Percentiles rank a stretch among this genome's conserved stretches.
Evolutionary conservation across 2,113 vertebrate species (phyloP).

Genomic region (Thalassarche chlororhynchos): DNA sequence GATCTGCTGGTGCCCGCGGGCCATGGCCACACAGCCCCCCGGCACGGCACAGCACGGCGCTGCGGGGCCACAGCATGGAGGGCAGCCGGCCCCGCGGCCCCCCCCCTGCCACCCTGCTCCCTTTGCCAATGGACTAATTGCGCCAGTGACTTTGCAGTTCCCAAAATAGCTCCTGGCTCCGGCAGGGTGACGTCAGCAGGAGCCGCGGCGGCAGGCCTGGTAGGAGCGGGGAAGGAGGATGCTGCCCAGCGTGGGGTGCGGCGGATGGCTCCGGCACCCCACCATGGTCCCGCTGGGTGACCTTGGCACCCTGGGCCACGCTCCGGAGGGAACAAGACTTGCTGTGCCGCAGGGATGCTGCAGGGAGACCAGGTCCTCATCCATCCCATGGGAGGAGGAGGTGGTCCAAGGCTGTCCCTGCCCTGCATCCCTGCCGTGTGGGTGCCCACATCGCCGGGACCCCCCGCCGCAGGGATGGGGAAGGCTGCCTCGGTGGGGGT

Average conservation of each 20-base stretch:
- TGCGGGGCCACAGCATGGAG: neutral
- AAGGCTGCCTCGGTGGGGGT: accelerated
- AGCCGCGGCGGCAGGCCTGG: neutral
- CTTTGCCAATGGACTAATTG: slow-evolving; percentile 38
- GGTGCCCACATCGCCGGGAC: accelerated
- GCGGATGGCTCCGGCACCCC: accelerated
- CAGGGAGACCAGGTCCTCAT: neutral
- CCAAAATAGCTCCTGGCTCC: slow-evolving; percentile 55
- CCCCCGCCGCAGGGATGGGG: accelerated
- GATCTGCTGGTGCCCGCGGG: neutral
- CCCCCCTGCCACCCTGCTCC: neutral
- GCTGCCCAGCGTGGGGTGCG: accelerated
- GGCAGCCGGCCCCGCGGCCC: neutral
- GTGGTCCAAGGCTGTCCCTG: neutral
- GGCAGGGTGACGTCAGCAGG: neutral
- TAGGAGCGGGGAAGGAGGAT: neutral
- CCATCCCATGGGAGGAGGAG: accelerated
- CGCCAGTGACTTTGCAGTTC: slow-evolving; percentile 58
- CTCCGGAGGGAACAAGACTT: accelerated
- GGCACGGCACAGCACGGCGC: neutral
- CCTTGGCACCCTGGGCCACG: neutral
- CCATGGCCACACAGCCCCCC: neutral
- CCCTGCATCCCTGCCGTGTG: neutral
- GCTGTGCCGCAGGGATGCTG: neutral
- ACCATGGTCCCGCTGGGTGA: accelerated